Percentiles rank a stretch among this genome's conserved stretches.
Evolutionary conservation across 2,797 vertebrate species (phyloP).

Genomic region (Acipenser ruthenus): DNA sequence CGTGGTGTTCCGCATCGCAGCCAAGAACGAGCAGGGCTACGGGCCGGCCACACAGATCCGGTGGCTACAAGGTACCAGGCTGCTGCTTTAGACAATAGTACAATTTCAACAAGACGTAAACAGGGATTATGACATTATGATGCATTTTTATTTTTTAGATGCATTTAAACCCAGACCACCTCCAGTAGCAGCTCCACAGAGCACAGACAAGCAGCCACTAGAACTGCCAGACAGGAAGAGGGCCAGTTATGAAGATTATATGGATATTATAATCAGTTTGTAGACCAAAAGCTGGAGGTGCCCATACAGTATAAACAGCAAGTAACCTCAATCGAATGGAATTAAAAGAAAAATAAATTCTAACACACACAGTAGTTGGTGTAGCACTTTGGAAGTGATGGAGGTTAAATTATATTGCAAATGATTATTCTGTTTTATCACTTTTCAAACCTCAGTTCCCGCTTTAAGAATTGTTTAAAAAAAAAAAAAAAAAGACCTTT

Average conservation of each 20-base stretch:
- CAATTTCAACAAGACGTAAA: neutral
- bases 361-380: too few species aligned
- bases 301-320: too few species aligned
- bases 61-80: constrained; percentile 85
- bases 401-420: too few species aligned
- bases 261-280: too few species aligned
- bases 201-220: constrained; percentile 1
- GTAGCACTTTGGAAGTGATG: too few species aligned
- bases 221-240: constrained; percentile 32
- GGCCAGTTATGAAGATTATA: too few species aligned
- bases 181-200: constrained; percentile 30
- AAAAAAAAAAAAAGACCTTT: too few species aligned
- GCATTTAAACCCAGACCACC: constrained; percentile 39
- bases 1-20: constrained; percentile 91
- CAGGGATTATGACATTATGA: neutral
- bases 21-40: constrained; percentile 94
- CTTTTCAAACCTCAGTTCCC: neutral
- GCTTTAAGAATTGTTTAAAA: too few species aligned
- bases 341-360: too few species aligned
- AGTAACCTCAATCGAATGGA: too few species aligned
- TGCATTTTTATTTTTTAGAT: constrained; percentile 34
- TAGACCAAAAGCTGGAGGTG: too few species aligned
- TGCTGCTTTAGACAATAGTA: neutral
- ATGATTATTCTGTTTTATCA: constrained; percentile 20
- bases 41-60: constrained; percentile 95